phyloP scores from a whole-genome alignment of 2,888 invertebrate genomes.

The Brachyopa scutellaris region DNA sequence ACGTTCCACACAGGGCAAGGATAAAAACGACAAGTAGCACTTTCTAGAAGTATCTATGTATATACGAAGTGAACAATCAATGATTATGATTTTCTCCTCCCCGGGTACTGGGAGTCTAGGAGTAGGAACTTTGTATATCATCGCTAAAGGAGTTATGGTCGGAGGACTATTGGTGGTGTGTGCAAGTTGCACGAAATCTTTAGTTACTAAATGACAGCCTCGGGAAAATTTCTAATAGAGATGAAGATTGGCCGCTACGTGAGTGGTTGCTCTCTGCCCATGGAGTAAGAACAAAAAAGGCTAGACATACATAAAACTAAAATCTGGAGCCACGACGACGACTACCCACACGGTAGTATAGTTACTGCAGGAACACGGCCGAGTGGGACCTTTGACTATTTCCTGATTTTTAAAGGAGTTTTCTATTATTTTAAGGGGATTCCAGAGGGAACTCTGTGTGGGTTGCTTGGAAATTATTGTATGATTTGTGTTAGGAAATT shows the following conservation, averaged over 20 bases:
- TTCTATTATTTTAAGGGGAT: conserved; percentile 11
- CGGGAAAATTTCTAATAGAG: conserved; percentile 60
- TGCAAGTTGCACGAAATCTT: conserved; percentile 62
- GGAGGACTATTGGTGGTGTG: conserved; percentile 14
- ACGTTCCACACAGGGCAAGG: conserved; percentile 57
- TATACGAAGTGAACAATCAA: conserved; percentile 65
- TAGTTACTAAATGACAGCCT: conserved; percentile 68
- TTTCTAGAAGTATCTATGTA: conserved; percentile 56
- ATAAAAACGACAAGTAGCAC: conserved; percentile 68
- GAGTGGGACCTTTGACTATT: conserved; percentile 45
- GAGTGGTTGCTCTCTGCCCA: conserved; percentile 38
- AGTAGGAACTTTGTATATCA: conserved; percentile 31
- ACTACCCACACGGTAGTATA: conserved; percentile 60
- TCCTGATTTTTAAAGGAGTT: conserved; percentile 55
- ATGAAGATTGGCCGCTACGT: conserved; percentile 65
- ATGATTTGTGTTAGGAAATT: conserved; percentile 59
- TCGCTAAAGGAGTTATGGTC: conserved; percentile 45
- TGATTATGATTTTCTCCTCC: conserved; percentile 59
- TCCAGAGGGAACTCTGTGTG: conserved; percentile 13
- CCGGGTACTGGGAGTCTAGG: background rate
- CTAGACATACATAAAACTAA: conserved; percentile 48
- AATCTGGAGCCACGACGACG: conserved; percentile 60
- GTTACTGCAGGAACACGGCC: conserved; percentile 21
- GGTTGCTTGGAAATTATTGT: conserved; percentile 30
- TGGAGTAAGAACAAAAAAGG: background rate